Base-by-base conservation (phyloP, 2,888 invertebrate genomes). In the Proisotoma minuta region DNA sequence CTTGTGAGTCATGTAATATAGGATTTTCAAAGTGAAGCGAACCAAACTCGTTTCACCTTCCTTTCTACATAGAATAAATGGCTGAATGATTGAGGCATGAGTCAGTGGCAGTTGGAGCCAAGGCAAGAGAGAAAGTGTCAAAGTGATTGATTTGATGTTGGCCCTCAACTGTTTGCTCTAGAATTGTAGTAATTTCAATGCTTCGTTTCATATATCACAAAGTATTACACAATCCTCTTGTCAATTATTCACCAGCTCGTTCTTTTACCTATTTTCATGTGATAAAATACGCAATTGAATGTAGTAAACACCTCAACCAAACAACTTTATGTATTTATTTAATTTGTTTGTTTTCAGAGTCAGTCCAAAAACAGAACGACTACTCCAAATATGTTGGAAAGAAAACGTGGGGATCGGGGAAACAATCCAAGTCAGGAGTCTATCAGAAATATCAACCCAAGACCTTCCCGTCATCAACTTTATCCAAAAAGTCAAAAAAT, bases 121-220 rank as follows among this genome's bases (percentile, higher is more conserved):
- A 43, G 43, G 18, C 15, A 43, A 20, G 10, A n/a, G 43, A 12
- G 43, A 43, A 43, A 43, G 43, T 43, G 43, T 43, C 43, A 5
- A n/a, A 43, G 43, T 56, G 54, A 59, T 59, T 59, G 59, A 52
- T 52, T 47, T 62, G n/a, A 60, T 60, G 58, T 49, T 47, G 27
- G 5, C 24, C 20, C n/a, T 47, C 12, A 15, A 15, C 20, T 15
- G 26, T 50, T 5, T 24, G 18, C 12, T 50, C 26, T 50, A 50
- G 23, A 3, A 24, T 8, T 24, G n/a, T n/a, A n/a, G n/a, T n/a
- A n/a, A n/a, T n/a, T n/a, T n/a, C n/a, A n/a, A n/a, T n/a, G n/a
- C n/a, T n/a, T 47, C 20, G 8, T 5, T 47, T n/a, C 12, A 12
- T 18, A 15, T 18, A 47, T 47, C 18, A 8, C 18, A 47, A 47